Percentiles rank a stretch among this genome's conserved stretches.
Evolutionary conservation across 2,888 invertebrate species (phyloP).

Genomic region (Dysmachus trigonus): DNA sequence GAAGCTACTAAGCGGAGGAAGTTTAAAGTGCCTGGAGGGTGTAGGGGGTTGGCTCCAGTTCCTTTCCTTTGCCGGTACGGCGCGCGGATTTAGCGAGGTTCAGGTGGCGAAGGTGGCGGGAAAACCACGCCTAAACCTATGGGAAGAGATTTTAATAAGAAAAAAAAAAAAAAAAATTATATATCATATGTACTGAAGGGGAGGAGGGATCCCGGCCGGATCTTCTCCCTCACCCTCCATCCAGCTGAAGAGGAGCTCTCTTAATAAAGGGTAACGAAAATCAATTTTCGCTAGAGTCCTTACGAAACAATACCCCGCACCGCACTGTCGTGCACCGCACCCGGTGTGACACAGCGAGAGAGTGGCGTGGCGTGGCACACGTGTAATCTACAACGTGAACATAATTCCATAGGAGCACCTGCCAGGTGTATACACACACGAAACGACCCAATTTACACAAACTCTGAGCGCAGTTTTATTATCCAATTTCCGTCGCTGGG

Average conservation of each 20-base stretch:
- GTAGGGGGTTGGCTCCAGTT: not conserved
- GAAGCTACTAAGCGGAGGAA: not conserved
- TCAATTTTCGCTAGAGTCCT: constrained; percentile 22
- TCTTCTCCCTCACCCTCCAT: not conserved
- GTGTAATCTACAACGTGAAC: constrained; percentile 33
- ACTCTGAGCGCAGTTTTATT: constrained; percentile 37
- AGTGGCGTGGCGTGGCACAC: not conserved
- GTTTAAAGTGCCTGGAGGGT: not conserved
- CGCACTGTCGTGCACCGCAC: not conserved
- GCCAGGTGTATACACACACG: constrained; percentile 31
- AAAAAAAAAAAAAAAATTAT: not conserved
- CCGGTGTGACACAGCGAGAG: not conserved
- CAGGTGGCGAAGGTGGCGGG: not conserved
- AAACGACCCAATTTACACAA: constrained; percentile 39
- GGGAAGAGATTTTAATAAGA: not conserved
- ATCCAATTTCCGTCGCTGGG: constrained; percentile 32
- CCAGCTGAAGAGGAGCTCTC: not conserved
- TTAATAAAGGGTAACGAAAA: constrained; percentile 35
- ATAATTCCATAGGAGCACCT: constrained; percentile 13
- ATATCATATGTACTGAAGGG: not conserved
- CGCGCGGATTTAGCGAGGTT: not conserved
- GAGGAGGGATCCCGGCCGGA: not conserved
- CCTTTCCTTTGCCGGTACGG: not conserved
- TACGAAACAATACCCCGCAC: constrained; percentile 3
- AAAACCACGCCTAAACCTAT: not conserved